Base-by-base conservation (phyloP, 2,797 vertebrate species). In the Lepus townsendii region DNA sequence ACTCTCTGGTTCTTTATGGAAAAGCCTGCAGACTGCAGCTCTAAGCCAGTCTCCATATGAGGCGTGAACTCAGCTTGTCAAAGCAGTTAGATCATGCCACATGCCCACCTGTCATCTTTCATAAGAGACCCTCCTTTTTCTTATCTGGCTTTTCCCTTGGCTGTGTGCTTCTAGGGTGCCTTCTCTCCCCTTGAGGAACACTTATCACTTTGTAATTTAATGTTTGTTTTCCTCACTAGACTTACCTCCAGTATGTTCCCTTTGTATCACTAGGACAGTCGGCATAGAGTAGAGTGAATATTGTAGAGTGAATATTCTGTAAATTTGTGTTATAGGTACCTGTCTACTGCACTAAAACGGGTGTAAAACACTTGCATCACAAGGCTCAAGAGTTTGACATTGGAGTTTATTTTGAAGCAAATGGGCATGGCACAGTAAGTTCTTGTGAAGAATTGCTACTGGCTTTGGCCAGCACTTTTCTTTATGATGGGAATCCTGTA, bases 381-480 rank as follows among this genome's bases (percentile, higher is more conserved):
- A 99, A 99, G 71, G 99, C 99, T 10, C 99, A 99, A 97, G 98
- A 99, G 93, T 99, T 99, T 98, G 99, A 99, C 87, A 97, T 99
- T 7, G 99, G 99, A 2, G 98, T 99, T 97, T 99, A 99, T 98
- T 99, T 99, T 96, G 99, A 99, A 97, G 99, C 99, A 91, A 99
- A 99, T 0, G 99, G 99, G 52, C 99, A 99, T 0, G 99, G 99
- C 94, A 99, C 99, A 24, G 99, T 99, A 98, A 99, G 99, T 98
- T 96, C 7, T 86, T 22, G n/a, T 62, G 32, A 66, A 30, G 22
- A 69, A 16, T 54, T 71, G 57, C 2, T 62, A 1, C 38, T 91
- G 30, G 19, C 75, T 30, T 79, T 69, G 47, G 54, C 22, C 66
- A 2, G 26, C 9, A 26, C 2, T 91, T 82, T 57, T 75, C 66